Percentiles rank a stretch among this genome's conserved stretches.
Evolutionary conservation across 2,888 invertebrate species (phyloP).

Genomic region (Scaptomyza tumidula): DNA sequence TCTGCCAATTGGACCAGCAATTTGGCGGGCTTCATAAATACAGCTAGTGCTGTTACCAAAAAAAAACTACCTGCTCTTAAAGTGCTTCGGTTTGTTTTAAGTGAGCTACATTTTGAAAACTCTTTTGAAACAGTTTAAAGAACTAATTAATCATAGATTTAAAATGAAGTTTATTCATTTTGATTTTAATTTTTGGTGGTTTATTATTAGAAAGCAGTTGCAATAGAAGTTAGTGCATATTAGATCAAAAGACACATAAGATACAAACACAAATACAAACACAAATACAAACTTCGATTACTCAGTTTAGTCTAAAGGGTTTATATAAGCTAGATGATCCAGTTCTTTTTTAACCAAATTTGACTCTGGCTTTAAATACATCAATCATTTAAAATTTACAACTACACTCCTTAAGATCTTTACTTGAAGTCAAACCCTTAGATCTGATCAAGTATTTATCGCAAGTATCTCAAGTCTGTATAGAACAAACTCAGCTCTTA

Average conservation of each 20-base stretch:
- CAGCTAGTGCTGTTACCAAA: background rate
- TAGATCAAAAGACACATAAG: too few relatives aligned
- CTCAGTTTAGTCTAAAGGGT: too few relatives aligned
- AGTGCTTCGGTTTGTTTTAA: background rate
- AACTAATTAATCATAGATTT: background rate
- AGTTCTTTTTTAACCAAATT: too few relatives aligned
- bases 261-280: too few relatives aligned
- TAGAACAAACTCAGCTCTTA: too few relatives aligned
- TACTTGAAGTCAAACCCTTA: background rate
- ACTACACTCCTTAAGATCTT: background rate
- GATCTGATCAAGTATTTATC: background rate
- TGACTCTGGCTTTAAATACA: too few relatives aligned
- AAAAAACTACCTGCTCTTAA: slow-evolving; percentile 31
- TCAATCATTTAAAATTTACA: background rate
- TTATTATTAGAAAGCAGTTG: background rate
- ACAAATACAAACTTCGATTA: too few relatives aligned
- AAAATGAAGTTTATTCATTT: background rate
- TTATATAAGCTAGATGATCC: too few relatives aligned
- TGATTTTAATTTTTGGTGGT: background rate
- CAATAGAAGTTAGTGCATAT: too few relatives aligned
- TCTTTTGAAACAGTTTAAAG: too few relatives aligned
- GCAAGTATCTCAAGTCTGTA: too few relatives aligned
- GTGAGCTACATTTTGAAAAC: background rate
- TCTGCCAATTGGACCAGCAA: slow-evolving; percentile 44
- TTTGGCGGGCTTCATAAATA: slow-evolving; percentile 52